Evolutionary conservation across 2,888 invertebrate genomes (phyloP), one percentile per base, ranked within the genome.

Genomic region (Dicranocentrus wangi): DNA sequence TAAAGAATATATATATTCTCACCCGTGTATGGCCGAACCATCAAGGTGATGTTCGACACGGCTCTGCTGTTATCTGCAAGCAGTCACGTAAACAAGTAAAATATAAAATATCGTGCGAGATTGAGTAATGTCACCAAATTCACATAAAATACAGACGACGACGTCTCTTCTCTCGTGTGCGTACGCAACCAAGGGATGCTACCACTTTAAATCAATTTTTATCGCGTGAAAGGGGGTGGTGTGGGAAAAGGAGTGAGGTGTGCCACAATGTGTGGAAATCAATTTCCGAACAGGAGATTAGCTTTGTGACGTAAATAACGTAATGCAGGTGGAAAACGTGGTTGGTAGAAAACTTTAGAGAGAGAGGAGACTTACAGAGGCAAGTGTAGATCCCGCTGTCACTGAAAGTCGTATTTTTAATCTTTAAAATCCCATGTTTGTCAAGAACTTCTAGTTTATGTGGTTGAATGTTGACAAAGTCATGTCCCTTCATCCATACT

Each of bases 361-460:
- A n/a, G n/a, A n/a, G n/a, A 32, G 32, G 32, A 32, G n/a, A 82
- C 88, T 88, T 88, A 91, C 91, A 95, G 66, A 94, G 92, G 88
- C 97, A 97, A 0, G 95, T 94, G 88, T 96, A 97, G 2, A 93
- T 90, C 1, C 96, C 97, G 72, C 93, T 93, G 89, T 97, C 97
- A 1, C 93, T 91, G 86, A 94, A 92, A 0, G 93, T 92, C 5
- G 97, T 92, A 60, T 94, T 93, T 78, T 94, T 92, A 81, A 98
- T 95, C 81, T 95, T 92, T 17, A 98, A 91, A 27, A 96, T 95
- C 15, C 97, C 97, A 90, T 91, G 96, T 87, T 94, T 94, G 13
- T 96, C 96, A 70, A 96, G 94, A 88, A 95, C 95, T 87, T 94
- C 93, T 87, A 95, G 95, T 87, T 93, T 93, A 0, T 93, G 93